A percentile compares a stretch with the other conserved stretches of the same genome.
Evolutionary conservation across 2,888 invertebrate genomes (phyloP).

Genomic region (Enchytraeus crypticus): DNA sequence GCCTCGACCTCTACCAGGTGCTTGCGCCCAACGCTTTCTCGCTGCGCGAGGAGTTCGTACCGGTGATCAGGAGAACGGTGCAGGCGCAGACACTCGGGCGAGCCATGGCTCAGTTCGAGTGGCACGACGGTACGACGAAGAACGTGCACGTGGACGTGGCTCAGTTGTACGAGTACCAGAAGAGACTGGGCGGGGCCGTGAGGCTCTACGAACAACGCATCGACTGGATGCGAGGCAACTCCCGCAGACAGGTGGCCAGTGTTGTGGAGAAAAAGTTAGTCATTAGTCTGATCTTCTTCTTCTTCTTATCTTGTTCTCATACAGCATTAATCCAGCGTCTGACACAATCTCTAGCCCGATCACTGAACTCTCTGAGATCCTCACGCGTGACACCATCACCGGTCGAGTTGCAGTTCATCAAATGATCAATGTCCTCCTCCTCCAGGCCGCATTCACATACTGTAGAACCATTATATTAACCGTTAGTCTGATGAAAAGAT

Average conservation of each 20-base stretch:
- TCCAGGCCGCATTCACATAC: no score
- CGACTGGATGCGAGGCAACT: conserved; percentile 45
- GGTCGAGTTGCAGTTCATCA: no score
- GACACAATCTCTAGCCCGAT: no score
- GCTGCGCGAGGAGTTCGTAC: conserved; percentile 47
- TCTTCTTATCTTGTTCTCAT: no score
- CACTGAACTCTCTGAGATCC: no score
- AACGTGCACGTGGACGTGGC: conserved; percentile 49
- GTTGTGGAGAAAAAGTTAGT: conserved; percentile 44
- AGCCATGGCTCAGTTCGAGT: conserved; percentile 48
- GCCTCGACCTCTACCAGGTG: conserved; percentile 47
- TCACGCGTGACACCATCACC: no score
- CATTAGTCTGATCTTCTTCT: neutral
- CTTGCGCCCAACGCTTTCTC: conserved; percentile 48
- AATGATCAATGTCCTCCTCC: no score
- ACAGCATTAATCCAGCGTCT: no score
- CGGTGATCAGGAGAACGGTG: conserved; percentile 47
- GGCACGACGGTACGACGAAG: conserved; percentile 48
- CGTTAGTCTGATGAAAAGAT: neutral
- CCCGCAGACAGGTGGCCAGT: conserved; percentile 46
- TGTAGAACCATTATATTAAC: no score
- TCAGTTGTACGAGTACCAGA: conserved; percentile 48
- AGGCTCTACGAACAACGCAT: conserved; percentile 45
- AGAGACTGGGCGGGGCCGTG: conserved; percentile 43
- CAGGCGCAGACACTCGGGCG: conserved; percentile 48